A percentile compares a stretch with the other conserved stretches of the same genome.
Evolutionary conservation across 2,797 vertebrate genomes (phyloP).

Genomic region (Thripadectes ignobilis): DNA sequence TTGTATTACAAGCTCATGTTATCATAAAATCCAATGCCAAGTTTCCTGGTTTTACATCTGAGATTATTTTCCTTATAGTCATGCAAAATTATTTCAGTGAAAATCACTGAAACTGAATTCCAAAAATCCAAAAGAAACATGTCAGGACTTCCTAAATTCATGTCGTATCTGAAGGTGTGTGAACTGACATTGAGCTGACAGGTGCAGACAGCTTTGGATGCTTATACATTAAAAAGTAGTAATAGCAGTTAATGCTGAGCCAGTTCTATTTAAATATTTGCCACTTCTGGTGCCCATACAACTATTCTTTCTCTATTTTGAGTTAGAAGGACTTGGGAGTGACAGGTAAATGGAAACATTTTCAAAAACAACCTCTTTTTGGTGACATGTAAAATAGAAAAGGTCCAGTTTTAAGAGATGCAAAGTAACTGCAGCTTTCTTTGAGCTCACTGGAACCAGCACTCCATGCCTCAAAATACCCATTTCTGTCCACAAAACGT

Average conservation of each 20-base stretch:
- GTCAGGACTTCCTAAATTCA: neutral
- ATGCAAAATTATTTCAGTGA: neutral
- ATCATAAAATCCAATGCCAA: slow-evolving; percentile 40
- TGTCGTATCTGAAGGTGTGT: neutral
- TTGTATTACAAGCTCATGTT: slow-evolving; percentile 58
- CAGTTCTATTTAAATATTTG: neutral
- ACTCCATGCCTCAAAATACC: neutral
- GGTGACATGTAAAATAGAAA: neutral
- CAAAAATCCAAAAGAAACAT: neutral
- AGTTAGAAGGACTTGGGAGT: neutral
- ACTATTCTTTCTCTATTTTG: neutral
- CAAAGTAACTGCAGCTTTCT: neutral
- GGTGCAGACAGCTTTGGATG: neutral
- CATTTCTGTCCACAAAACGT: neutral
- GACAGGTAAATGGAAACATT: neutral
- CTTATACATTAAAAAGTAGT: neutral
- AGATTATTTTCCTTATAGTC: slow-evolving; percentile 17
- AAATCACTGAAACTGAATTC: neutral
- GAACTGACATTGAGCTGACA: neutral
- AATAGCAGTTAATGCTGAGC: neutral
- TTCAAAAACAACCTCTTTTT: neutral
- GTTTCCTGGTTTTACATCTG: slow-evolving; percentile 13
- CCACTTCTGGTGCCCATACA: neutral
- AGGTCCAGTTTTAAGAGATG: neutral
- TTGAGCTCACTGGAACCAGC: neutral